Conservation (phyloP, 2,888 invertebrate species). For the Brachyopa scutellaris region DNA sequence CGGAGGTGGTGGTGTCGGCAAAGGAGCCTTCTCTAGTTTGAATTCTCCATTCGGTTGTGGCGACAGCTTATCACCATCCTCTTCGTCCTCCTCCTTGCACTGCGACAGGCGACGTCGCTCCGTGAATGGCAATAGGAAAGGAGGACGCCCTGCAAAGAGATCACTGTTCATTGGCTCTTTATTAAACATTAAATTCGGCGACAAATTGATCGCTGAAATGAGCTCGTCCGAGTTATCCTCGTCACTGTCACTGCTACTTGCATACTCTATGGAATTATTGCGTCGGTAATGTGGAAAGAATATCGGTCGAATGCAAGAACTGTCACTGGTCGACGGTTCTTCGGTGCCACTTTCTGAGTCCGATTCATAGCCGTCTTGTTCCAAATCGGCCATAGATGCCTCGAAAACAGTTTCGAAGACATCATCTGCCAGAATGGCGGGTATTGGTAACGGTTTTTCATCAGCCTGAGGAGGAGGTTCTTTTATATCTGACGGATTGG, state of each 20-base stretch:
- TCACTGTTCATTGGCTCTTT: slow-evolving; percentile 75
- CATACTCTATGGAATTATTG: slow-evolving; percentile 77
- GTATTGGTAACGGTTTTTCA: background rate
- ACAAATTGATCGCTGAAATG: slow-evolving; percentile 73
- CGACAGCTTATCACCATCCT: slow-evolving; percentile 82
- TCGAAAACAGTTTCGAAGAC: slow-evolving; percentile 80
- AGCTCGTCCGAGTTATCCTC: slow-evolving; percentile 73
- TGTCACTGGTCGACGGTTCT: slow-evolving; percentile 72
- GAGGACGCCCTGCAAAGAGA: slow-evolving; percentile 77
- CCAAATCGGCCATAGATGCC: slow-evolving; percentile 80
- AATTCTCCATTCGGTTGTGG: slow-evolving; percentile 72
- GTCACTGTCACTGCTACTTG: slow-evolving; percentile 77
- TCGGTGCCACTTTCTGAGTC: slow-evolving; percentile 78
- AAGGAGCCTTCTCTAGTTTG: slow-evolving; percentile 25
- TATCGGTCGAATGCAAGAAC: background rate
- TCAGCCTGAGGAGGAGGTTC: background rate
- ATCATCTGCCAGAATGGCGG: slow-evolving; percentile 77
- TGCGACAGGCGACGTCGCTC: slow-evolving; percentile 89
- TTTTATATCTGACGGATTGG: background rate
- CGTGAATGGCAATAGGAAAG: slow-evolving; percentile 83
- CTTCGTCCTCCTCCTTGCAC: slow-evolving; percentile 92
- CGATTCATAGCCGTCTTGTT: slow-evolving; percentile 80
- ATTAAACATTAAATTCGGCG: slow-evolving; percentile 73
- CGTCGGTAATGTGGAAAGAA: slow-evolving; percentile 73
- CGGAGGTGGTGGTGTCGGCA: slow-evolving; percentile 75